Evolutionary conservation across 2,888 invertebrate genomes (phyloP), one percentile per base, ranked within the genome.

Genomic region (Hydropsyche betteni): DNA sequence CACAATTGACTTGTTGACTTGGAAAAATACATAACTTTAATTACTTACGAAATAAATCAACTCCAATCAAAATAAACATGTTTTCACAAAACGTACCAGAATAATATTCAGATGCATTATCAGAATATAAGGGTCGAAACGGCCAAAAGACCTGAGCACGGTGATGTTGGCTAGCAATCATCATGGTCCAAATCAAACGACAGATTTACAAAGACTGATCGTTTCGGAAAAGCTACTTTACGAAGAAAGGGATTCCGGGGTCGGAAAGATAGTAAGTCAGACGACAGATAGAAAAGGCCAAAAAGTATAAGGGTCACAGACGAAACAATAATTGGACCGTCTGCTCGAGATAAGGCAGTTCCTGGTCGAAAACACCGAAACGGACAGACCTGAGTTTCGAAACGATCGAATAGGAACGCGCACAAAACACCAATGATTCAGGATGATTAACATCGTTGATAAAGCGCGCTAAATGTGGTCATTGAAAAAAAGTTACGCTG

Each of bases 221-320:
- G 10, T 10, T 6, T 6, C 6, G 44, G 10, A 44, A 44, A 44
- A 4, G 44, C 10, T 6, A 44, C 10, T 55, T 55, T 16, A 10
- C 55, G 55, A n/a, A 36, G 34, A 44, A 36, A 64, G 64, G 64
- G 64, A 64, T 64, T 64, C 36, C n/a, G 64, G 36, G 36, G 64
- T 36, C 34, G 34, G 24, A n/a, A 34, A 33, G 64, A 64, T 64
- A 64, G 64, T n/a, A n/a, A n/a, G 10, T 1, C 33, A 36, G 64
- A 12, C 33, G 14, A 6, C 44, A 36, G 64, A 64, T 64, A 64
- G 12, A n/a, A 36, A 36, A 44, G 36, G 64, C 33, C 64, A 34
- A 64, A 64, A 64, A 4, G 64, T 44, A 8, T 44, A n/a, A 34
- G 64, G 64, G 64, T 64, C 64, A 58, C 24, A 34, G 64, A 64